Evolutionary conservation across 2,888 invertebrate genomes (phyloP).

Genomic region (Tolmerus cingulatus): DNA sequence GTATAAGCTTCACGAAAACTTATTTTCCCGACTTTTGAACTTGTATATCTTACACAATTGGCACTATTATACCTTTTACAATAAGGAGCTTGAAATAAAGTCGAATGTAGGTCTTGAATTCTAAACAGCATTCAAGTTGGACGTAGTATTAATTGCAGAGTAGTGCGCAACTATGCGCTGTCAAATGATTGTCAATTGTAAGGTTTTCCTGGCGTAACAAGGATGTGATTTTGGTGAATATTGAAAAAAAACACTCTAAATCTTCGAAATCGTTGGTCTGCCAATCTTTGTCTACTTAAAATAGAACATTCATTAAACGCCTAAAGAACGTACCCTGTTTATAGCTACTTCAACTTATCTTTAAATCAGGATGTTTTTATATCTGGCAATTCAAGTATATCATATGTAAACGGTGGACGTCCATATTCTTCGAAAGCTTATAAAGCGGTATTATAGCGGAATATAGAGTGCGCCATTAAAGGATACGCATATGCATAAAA

Average conservation of each 20-base stretch:
- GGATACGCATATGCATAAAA: not conserved
- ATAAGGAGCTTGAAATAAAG: no score
- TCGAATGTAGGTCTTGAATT: no score
- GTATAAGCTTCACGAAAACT: no score
- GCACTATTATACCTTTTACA: no score
- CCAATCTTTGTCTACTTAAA: not conserved
- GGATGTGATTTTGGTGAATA: not conserved
- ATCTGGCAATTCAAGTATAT: not conserved
- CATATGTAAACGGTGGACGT: not conserved
- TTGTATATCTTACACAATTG: no score
- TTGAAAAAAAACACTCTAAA: not conserved
- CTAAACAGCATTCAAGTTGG: no score
- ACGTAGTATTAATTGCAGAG: no score
- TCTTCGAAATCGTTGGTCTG: not conserved
- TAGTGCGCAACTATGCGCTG: no score
- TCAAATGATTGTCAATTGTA: no score
- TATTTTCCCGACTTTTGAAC: no score
- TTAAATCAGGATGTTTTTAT: not conserved
- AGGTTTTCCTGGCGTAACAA: not conserved
- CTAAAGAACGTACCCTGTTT: not conserved
- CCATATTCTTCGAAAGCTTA: not conserved
- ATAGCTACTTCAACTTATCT: not conserved
- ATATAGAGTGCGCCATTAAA: not conserved
- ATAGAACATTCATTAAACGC: not conserved
- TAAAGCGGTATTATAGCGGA: not conserved